Evolutionary conservation across 1,140 invertebrate species (phyloP).

Genomic region (Conus betulinus): DNA sequence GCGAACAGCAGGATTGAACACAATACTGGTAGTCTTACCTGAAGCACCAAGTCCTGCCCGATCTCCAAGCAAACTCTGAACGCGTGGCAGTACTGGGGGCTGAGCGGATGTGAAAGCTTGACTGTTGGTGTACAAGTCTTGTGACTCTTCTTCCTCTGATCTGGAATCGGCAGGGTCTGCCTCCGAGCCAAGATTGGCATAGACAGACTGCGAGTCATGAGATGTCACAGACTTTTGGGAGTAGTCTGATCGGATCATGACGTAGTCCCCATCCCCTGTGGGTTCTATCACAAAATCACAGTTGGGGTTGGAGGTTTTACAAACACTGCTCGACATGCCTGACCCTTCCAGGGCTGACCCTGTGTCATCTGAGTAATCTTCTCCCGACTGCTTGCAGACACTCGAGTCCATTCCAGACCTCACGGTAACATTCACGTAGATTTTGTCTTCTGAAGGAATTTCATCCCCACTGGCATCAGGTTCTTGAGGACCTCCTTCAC

Average conservation of each 20-base stretch:
- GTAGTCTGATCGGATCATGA: slow-evolving; percentile 39
- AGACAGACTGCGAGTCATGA: background rate
- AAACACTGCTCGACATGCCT: background rate
- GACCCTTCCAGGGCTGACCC: background rate
- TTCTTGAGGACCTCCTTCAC: background rate
- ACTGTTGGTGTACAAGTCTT: slow-evolving; percentile 18
- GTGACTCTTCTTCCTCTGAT: slow-evolving; percentile 2
- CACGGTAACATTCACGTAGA: background rate
- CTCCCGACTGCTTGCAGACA: background rate
- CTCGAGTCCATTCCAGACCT: background rate
- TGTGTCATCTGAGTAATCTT: background rate
- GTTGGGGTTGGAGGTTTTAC: background rate
- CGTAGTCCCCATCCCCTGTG: slow-evolving; percentile 49
- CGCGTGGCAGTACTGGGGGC: slow-evolving; percentile 30
- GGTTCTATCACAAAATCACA: slow-evolving; percentile 1
- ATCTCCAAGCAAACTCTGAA: background rate
- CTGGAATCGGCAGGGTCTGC: background rate
- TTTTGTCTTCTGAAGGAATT: background rate
- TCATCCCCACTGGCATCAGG: background rate
- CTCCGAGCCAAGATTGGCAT: background rate
- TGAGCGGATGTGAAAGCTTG: slow-evolving; percentile 37
- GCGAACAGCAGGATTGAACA: background rate
- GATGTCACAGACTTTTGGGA: slow-evolving; percentile 12
- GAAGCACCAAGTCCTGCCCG: background rate
- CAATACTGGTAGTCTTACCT: background rate